Evolutionary conservation across 2,797 vertebrate genomes (phyloP), one percentile per base, ranked within the genome.

Genomic region (Ceryle rudis): DNA sequence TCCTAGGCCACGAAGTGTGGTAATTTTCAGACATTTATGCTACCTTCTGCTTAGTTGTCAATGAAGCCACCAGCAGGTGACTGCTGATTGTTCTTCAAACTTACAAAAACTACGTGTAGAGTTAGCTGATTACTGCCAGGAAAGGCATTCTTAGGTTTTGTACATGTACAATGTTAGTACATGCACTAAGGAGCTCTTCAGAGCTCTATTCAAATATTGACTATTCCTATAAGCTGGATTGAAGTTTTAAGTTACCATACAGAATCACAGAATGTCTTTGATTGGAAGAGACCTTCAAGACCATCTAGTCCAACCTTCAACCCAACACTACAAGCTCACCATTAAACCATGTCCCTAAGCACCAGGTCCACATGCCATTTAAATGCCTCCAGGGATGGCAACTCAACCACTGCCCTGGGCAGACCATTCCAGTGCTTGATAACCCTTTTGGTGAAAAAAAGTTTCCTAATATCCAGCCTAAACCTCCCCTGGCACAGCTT

Each of bases 71-170:
- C 60, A 46, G 25, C 72, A 74, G 64, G 41, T 79, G 39, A 78
- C 54, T 67, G 14, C 73, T 94, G 74, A n/a, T 96, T 90, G 39
- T 77, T 86, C 57, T 73, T 93, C 33, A 80, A 44, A 52, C 77
- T 52, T 89, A 57, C 7, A 14, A 77, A 82, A 83, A 44, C 42
- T 93, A 61, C 7, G 14, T 47, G 26, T 37, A 81, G 47, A 64
- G 60, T 9, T 89, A n/a, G 39, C 9, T 86, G 14, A 25, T 85
- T 86, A n/a, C 62, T 95, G 49, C 77, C 46, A 82, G 91, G 66
- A 82, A 82, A 15, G 9, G 10, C 86, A 61, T 49, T 86, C 5
- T 17, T 55, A 22, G 60, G 6, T 72, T 89, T 81, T 77, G 15
- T 79, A n/a, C 4, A 0, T 35, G 16, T 31, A 54, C 23, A 25